Base-by-base conservation (phyloP, 2,888 invertebrate genomes). In the Ischnura elegans region DNA sequence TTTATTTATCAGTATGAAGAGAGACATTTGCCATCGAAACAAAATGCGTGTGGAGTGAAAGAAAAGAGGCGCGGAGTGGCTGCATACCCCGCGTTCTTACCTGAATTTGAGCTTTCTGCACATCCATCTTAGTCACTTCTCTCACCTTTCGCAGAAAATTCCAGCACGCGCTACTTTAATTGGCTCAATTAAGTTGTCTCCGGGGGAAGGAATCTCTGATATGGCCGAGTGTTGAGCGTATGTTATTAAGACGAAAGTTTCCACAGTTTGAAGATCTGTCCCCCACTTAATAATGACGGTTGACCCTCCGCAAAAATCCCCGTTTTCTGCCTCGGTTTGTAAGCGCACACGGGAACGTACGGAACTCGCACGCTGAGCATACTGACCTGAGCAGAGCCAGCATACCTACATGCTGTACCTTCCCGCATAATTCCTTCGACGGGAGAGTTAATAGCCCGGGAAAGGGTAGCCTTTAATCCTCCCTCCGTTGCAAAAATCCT, bases 391-490 rank as follows among this genome's bases (percentile, higher is more conserved):
- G 13, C 42, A 43, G n/a, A 42, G 66, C n/a, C 90, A 61, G 36
- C 90, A 90, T 66, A 36, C 47, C 25, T n/a, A n/a, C n/a, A n/a
- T n/a, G n/a, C n/a, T n/a, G n/a, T n/a, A n/a, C n/a, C n/a, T 45
- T 10, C 19, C n/a, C 10, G 43, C 90, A 45, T 61, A 61, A 90
- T 61, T 90, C 76, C 42, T 66, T 21, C 45, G 43, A 16, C n/a
- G 16, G 42, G 55, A n/a, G 61, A 90, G 90, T 90, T 90, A 90
- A 90, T 90, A 90, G 47, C 90, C 29, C 87, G 25, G 42, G 19
- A n/a, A 76, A 36, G 61, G 90, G 43, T 36, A 90, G 87, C 66
- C 76, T n/a, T 87, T 90, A 90, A 90, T 90, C 90, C 42, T 90
- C 90, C 42, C 36, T 42, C 19, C 87, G n/a, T 55, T 21, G 25